Percentiles rank a stretch among this genome's conserved stretches.
phyloP scores from a whole-genome alignment of 2,797 vertebrate species.

The Bufotes viridis region DNA sequence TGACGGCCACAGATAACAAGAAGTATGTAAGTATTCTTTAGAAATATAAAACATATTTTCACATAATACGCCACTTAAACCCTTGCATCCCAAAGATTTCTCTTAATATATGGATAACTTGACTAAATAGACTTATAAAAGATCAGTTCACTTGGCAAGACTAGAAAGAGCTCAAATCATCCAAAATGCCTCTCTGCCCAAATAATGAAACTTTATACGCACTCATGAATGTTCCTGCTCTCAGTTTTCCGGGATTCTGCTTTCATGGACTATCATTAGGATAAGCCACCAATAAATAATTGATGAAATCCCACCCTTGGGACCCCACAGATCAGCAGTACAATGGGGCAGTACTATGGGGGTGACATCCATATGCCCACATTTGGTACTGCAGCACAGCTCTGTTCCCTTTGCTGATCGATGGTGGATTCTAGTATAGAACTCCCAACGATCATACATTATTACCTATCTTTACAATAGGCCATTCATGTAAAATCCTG shows the following conservation, averaged over 20 bases:
- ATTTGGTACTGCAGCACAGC: background rate
- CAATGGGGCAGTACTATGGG: background rate
- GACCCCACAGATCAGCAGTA: background rate
- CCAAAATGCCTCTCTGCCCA: background rate
- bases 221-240: too few species aligned
- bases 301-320: too few species aligned
- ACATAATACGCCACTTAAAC: constrained; percentile 41
- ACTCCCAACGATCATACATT: background rate
- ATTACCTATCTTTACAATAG: too few species aligned
- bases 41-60: constrained; percentile 49
- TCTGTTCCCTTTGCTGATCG: background rate
- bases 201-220: background rate
- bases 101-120: background rate
- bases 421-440: background rate
- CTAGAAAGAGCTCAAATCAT: background rate
- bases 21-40: constrained; percentile 20
- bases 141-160: background rate
- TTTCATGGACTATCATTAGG: too few species aligned
- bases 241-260: too few species aligned
- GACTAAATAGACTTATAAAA: background rate
- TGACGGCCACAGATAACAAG: constrained; percentile 41
- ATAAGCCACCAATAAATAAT: background rate
- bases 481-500: background rate
- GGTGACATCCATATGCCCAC: too few species aligned
- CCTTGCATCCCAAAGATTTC: constrained; percentile 49